Evolutionary conservation across 1,140 invertebrate species (phyloP), one percentile per base, ranked within the genome.

Genomic region (Periplaneta americana): DNA sequence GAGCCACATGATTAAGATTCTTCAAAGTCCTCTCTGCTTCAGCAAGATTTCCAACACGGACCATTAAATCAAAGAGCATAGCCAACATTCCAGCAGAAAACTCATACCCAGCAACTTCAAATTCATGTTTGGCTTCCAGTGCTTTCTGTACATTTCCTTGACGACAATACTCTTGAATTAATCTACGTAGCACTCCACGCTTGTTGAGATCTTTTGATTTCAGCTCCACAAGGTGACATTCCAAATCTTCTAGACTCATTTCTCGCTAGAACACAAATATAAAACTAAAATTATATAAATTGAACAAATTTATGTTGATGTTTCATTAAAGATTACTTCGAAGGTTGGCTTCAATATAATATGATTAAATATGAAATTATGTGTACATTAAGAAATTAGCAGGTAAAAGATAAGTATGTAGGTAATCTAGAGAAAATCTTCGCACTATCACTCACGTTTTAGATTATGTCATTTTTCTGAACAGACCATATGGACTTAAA

Each of bases 51-150:
- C 88, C 87, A 57, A 87, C 84, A 78, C 88, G 88, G n/a, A 90
- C 86, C 83, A 90, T 90, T 0, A 90, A 83, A 82, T 91, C 87
- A 79, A 93, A 89, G 33, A 92, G 87, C 5, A 85, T 82, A 1
- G 89, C 87, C 83, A 90, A 90, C 89, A 93, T 91, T 17, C 90
- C 91, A 4, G 88, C 84, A 32, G 91, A 89, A 83, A 90, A 85
- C n/a, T 86, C 79, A 1, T 85, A 91, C 84, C 86, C 87, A 84
- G 85, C 88, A 81, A 85, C 85, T 80, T 89, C 85, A 74, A 90
- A 90, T 82, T 89, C 88, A 0, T 87, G 80, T 22, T 87, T 84
- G 75, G 92, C 86, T 79, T 90, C 85, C 33, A 88, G 86, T 0
- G 90, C 90, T 13, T 88, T 86, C 6, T 87, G 34, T 6, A 89